phyloP scores from a whole-genome alignment of 2,113 vertebrate genomes.

The Perognathus longimembris region DNA sequence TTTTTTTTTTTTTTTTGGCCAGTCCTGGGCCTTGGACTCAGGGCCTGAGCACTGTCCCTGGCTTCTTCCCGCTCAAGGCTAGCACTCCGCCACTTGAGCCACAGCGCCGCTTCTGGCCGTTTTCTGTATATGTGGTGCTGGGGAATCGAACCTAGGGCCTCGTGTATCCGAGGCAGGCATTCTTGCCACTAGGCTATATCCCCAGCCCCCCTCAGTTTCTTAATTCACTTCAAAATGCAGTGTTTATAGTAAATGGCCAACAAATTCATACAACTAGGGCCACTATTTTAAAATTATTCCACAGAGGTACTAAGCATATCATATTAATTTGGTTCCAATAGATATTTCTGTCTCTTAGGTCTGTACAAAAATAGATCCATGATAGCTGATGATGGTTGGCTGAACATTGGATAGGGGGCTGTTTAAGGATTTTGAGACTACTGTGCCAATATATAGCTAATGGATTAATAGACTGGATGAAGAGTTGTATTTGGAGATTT shows the following conservation, averaged over 20 bases:
- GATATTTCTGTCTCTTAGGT: background rate
- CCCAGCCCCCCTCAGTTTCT: constrained; percentile 44
- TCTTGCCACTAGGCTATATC: no score
- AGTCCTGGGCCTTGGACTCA: no score
- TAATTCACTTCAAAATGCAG: background rate
- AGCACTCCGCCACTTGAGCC: no score
- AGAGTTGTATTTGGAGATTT: background rate
- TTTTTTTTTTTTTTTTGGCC: no score
- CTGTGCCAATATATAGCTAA: background rate
- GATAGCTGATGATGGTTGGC: background rate
- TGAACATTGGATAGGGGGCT: background rate
- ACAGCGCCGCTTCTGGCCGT: no score
- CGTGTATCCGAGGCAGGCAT: no score
- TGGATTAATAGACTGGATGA: background rate
- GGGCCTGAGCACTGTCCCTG: no score
- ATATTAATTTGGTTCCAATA: background rate
- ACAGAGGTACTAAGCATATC: background rate
- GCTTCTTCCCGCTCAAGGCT: no score
- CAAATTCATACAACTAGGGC: background rate
- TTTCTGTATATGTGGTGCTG: no score
- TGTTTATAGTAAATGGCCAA: background rate
- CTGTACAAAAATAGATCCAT: background rate
- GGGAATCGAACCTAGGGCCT: no score
- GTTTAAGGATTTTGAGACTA: background rate
- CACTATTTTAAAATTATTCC: background rate